Base-by-base conservation (phyloP, 2,888 invertebrate genomes). In the Isotomurus palustris region DNA sequence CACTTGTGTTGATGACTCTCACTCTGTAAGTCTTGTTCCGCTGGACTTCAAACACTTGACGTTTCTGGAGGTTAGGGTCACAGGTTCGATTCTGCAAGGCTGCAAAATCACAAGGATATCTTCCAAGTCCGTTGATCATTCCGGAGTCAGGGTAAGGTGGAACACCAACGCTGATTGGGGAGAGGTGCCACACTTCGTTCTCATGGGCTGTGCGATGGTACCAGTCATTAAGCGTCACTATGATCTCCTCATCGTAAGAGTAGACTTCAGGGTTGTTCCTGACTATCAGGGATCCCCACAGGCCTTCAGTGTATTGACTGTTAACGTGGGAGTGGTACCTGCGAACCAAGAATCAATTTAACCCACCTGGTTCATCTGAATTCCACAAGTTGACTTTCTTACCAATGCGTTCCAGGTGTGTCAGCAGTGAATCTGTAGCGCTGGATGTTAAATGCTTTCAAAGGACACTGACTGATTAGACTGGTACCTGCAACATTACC, bases 281-380 rank as follows among this genome's bases (percentile, higher is more conserved):
- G 8, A 67, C 41, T 2, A 67, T 58, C 17, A 67, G 4, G 2
- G 58, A 47, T 2, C 67, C 67, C 64, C 64, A 67, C 6, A 64
- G 47, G 4, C 67, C 67, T 50, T 62, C 64, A 19, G 62, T 62
- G 50, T 67, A 67, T 43, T 67, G 67, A 32, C 54, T 49, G 17
- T 47, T 56, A 1, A 52, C 56, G 41, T 66, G 66, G 28, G 62
- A 53, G 38, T 66, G 66, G 22, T 59, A 66, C 54, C 53, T 53
- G 27, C 22, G 2, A 27, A 12, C 25, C 2, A 43, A 43, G 24
- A 43, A 43, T 14, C 5, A n/a, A 49, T 32, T n/a, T n/a, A n/a
- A n/a, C n/a, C n/a, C n/a, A n/a, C n/a, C n/a, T n/a, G n/a, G n/a
- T n/a, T n/a, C n/a, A n/a, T n/a, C n/a, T n/a, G n/a, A n/a, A n/a